Evolutionary conservation across 1,140 invertebrate genomes (phyloP), one percentile per base, ranked within the genome.

Genomic region (Drosophila erecta): DNA sequence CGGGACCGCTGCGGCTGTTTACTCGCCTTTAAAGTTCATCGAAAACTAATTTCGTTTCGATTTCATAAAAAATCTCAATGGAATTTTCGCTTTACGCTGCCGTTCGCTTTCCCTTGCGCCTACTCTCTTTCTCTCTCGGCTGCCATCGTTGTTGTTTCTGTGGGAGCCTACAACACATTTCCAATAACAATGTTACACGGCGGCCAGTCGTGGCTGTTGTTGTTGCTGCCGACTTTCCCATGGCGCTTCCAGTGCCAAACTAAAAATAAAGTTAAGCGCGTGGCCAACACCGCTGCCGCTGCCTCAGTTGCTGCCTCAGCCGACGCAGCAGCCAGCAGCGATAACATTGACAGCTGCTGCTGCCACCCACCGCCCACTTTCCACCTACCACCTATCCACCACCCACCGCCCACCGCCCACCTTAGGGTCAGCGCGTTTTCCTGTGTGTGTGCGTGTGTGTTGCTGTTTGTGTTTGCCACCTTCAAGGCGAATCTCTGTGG

Each of bases 11-110:
- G 72, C 76, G 76, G 62, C 61, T 91, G 90, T 91, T 91, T 91
- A 78, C 76, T 89, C 83, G 90, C 80, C 77, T 90, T 91, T 91
- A 81, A 91, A 91, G 90, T 91, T 90, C 90, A 91, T 91, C 90
- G 90, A 91, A 91, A 91, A 91, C 90, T 91, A 91, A 91, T 91
- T 90, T 91, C 77, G 78, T 81, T 91, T 91, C 90, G 90, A 91
- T 91, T 91, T 90, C 79, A 74, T 71, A 91, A 85, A 78, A 91
- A 87, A 73, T 81, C 78, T 83, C 79, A 90, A 91, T 90, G 79
- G 87, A 87, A 90, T 87, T 90, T 90, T 67, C 77, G 66, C 76
- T 81, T 89, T 89, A 85, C 85, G 76, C 76, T 89, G 67, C 67
- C 65, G 55, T 87, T 87, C 72, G 76, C 79, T 84, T 89, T 89